Base-by-base conservation (phyloP, 2,797 vertebrate species). In the Lacerta viridis region DNA sequence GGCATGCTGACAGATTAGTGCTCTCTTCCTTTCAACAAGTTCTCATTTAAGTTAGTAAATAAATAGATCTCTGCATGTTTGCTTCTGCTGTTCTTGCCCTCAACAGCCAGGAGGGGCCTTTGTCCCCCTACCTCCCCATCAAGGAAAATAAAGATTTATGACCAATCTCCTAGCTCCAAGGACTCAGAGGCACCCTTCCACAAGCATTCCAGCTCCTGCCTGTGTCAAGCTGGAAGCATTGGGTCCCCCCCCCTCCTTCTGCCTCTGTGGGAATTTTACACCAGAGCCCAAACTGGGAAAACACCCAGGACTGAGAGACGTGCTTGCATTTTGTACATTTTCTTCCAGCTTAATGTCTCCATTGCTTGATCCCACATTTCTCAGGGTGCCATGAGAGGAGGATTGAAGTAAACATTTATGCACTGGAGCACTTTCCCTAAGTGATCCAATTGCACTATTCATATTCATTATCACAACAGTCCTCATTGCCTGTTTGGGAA, bases 11-110 rank as follows among this genome's bases (percentile, higher is more conserved):
- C 41, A 43, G 17, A 7, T 77, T n/a, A 69, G 2, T 33, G 61
- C 41, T 69, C 36, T 82, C 43, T 39, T 82, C 10, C 87, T 88
- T 88, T 88, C 87, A 83, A 78, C 61, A 82, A 76, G 61, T 77
- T 43, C 10, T 71, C 75, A 72, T 84, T 71, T 78, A 25, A 71
- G 66, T 25, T 29, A 69, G 68, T 36, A 36, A 81, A 66, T 23
- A 11, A 36, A 69, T 20, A 46, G 15, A 80, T 29, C n/a, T 74
- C 39, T 18, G 29, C 69, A 27, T 64, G 20, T 33, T n/a, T 36
- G n/a, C 39, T 33, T 36, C n/a, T 46, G 55, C 11, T 36, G 9
- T 64, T 55, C 17, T 71, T 25, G 29, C 36, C 41, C 25, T 11
- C 10, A 33, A 55, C 6, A 0, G 13, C 10, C 20, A 33, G 46